Percentiles rank a stretch among this genome's conserved stretches.
Evolutionary conservation across 1,140 invertebrate species (phyloP).

Genomic region (Parapsyche elsis): DNA sequence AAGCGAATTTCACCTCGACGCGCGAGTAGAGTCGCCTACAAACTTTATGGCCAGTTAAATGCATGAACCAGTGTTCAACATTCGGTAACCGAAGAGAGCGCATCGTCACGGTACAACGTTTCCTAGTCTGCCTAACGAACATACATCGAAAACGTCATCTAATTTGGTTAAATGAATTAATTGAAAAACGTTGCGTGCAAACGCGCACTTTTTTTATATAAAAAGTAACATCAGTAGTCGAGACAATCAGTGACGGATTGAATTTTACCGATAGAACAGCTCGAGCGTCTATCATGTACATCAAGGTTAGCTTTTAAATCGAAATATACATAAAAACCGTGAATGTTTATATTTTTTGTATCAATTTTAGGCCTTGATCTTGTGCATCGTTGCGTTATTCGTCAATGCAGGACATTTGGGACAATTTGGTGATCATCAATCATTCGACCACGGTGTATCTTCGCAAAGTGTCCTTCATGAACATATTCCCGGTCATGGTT

Average conservation of each 20-base stretch:
- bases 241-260: not conserved
- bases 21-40: not conserved
- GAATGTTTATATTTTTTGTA: too few species aligned
- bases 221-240: not conserved
- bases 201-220: not conserved
- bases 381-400: not conserved
- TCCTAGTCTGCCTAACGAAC: conserved; percentile 28
- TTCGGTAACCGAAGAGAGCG: conserved; percentile 35
- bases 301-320: not conserved
- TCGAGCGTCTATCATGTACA: conserved; percentile 6
- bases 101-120: conserved; percentile 21
- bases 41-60: not conserved
- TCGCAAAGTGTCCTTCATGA: conserved; percentile 2
- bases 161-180: conserved; percentile 17
- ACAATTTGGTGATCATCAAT: not conserved
- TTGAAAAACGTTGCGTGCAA: conserved; percentile 9
- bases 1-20: not conserved
- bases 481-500: conserved; percentile 23
- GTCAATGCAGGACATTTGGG: not conserved
- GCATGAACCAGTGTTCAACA: not conserved
- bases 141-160: conserved; percentile 14
- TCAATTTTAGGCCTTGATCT: too few species aligned
- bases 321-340: not conserved
- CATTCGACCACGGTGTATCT: not conserved
- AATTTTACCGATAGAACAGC: not conserved